A percentile compares a stretch with the other conserved stretches of the same genome.
Evolutionary conservation across 2,113 vertebrate genomes (phyloP).

Genomic region (Microcebus ravelobensis): DNA sequence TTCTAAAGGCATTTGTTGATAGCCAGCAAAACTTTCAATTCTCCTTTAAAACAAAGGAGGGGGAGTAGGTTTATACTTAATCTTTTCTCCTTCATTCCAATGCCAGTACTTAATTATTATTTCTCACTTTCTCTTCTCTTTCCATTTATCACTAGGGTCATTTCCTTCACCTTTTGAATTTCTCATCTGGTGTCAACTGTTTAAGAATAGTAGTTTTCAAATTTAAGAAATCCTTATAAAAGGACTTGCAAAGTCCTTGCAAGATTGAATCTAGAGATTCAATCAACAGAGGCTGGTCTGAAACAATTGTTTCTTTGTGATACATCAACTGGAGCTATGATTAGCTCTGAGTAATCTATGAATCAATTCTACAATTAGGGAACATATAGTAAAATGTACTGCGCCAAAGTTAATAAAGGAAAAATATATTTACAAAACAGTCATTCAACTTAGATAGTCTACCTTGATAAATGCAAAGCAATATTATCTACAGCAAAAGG

Average conservation of each 20-base stretch:
- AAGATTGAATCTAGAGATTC: not conserved
- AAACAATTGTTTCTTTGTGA: constrained; percentile 70
- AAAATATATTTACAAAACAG: constrained; percentile 37
- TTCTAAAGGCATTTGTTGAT: not conserved
- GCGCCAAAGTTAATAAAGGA: constrained; percentile 35
- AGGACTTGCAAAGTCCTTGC: not conserved
- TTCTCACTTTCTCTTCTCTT: constrained; percentile 28
- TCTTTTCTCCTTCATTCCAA: constrained; percentile 32
- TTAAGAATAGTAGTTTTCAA: not conserved
- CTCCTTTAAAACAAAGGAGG: not conserved
- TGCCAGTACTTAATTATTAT: not conserved
- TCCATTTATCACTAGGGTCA: not conserved
- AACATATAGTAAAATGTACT: constrained; percentile 75
- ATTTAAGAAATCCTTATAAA: constrained; percentile 50
- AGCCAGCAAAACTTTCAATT: not conserved
- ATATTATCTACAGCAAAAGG: constrained; percentile 56
- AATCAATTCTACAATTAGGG: constrained; percentile 71
- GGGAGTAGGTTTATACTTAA: not conserved
- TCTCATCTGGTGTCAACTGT: constrained; percentile 11
- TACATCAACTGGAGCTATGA: constrained; percentile 71
- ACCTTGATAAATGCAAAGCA: constrained; percentile 70
- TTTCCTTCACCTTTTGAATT: constrained; percentile 36
- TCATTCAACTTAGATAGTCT: not conserved
- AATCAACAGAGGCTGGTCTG: constrained; percentile 53
- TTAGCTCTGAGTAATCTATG: constrained; percentile 76